A percentile compares a stretch with the other conserved stretches of the same genome.
phyloP scores from a whole-genome alignment of 2,113 vertebrate genomes.

The Psophia crepitans region DNA sequence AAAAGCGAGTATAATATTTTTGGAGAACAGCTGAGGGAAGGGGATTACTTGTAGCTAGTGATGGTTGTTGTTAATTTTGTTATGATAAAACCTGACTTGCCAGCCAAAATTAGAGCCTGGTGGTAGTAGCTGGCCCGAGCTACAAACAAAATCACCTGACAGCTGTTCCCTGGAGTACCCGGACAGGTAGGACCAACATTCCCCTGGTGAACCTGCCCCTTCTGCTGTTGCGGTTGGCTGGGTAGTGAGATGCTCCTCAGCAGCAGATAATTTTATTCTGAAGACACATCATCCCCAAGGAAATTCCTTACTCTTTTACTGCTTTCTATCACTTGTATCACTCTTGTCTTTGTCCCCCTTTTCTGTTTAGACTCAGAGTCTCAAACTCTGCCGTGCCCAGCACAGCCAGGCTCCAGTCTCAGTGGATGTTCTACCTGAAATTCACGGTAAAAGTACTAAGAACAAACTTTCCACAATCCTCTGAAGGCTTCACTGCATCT shows the following conservation, averaged over 20 bases:
- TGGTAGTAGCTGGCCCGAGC: background rate
- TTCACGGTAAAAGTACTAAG: background rate
- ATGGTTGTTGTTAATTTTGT: background rate
- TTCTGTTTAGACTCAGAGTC: background rate
- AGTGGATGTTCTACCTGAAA: background rate
- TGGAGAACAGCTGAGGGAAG: background rate
- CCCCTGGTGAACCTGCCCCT: background rate
- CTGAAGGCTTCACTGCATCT: background rate
- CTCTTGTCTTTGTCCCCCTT: background rate
- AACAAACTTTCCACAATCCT: background rate
- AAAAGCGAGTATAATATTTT: background rate
- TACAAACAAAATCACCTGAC: background rate
- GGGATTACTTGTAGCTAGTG: background rate
- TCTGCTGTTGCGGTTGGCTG: background rate
- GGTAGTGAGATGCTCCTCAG: background rate
- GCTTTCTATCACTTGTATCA: background rate
- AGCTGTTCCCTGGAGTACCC: background rate
- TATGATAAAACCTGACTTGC: background rate
- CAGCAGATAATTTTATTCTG: background rate
- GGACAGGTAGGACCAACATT: accelerated
- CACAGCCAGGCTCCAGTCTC: background rate
- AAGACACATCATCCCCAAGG: background rate
- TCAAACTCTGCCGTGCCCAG: background rate
- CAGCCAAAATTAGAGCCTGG: background rate
- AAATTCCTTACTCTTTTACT: background rate